phyloP scores from a whole-genome alignment of 2,113 vertebrate species.

The Chlamydotis undulata region DNA sequence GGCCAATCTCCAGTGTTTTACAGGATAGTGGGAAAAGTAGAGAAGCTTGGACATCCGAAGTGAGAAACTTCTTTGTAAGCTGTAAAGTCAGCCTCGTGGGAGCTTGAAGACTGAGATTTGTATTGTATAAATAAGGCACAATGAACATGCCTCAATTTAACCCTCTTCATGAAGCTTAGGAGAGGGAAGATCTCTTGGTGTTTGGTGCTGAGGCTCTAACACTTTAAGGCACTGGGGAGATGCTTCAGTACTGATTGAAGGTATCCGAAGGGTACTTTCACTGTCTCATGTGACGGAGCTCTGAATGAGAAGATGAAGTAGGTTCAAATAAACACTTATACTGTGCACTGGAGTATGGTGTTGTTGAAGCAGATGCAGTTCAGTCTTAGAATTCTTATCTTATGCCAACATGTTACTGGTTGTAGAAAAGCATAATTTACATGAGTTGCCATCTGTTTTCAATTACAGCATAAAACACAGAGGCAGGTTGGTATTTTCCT shows the following conservation, averaged over 20 bases:
- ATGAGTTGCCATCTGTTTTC: conserved; percentile 35
- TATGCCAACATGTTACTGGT: conserved; percentile 12
- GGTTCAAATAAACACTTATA: conserved; percentile 63
- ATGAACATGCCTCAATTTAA: neutral
- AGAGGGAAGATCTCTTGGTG: neutral
- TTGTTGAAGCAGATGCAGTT: conserved; percentile 54
- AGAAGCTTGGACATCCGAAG: neutral
- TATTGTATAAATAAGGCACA: neutral
- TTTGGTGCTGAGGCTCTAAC: neutral
- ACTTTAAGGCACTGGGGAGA: neutral
- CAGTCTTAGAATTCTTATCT: conserved; percentile 39
- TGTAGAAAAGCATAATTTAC: conserved; percentile 51
- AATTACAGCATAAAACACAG: conserved; percentile 50
- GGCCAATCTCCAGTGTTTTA: neutral
- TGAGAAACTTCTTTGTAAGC: neutral
- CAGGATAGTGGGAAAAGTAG: neutral
- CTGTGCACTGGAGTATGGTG: conserved; percentile 41
- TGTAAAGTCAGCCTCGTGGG: neutral
- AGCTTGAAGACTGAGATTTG: neutral
- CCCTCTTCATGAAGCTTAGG: neutral
- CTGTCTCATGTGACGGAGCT: neutral
- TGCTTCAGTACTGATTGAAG: neutral
- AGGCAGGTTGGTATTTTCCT: conserved; percentile 50
- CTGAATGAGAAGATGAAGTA: conserved; percentile 35
- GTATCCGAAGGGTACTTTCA: neutral